Base-by-base conservation (phyloP, 2,113 vertebrate species). In the Corydoras maculifer region DNA sequence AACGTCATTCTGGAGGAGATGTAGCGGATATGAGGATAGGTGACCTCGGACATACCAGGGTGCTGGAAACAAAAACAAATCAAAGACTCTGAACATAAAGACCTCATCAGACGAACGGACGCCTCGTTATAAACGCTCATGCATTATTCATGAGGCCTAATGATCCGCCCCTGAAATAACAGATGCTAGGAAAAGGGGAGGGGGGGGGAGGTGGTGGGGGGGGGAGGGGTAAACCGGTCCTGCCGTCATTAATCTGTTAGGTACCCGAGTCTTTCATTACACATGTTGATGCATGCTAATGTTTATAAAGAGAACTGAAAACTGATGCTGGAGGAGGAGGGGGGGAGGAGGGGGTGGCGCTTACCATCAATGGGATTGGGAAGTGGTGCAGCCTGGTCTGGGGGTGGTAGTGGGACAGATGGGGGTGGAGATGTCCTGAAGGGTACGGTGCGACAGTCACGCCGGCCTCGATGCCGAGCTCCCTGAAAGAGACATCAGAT, bases 21-120 rank as follows among this genome's bases (percentile, higher is more conserved):
- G 87, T 99, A 99, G 84, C 97, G 95, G 87, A 99, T 99, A 85
- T 99, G 97, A 83, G 97, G 97, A 86, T 99, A 99, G 85, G 90
- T 90, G 79, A 91, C 86, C 80, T 91, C 90, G 73, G 90, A 88
- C 84, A 91, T 88, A 81, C 88, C 87, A 79, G 88, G 84, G 84
- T 91, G 90, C 89, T 91, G 30, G 53, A 61, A 35, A 78, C 43
- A 74, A 14, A 70, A 10, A 60, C 50, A 18, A 50, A 58, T 8
- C 2, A 58, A 14, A 75, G 32, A 66, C 13, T 5, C 35, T 2
- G 4, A 43, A 43, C 4, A 2, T 2, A 43, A 43, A 43, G 4
- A 43, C 35, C 0, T 43, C 0, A 43, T 43, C 35, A 43, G 35
- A 43, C 35, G 35, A 78, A 82, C 81, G 74, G 83, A 76, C 32